Base-by-base conservation (phyloP, 2,113 vertebrate species). In the Nannobrachium achirus region DNA sequence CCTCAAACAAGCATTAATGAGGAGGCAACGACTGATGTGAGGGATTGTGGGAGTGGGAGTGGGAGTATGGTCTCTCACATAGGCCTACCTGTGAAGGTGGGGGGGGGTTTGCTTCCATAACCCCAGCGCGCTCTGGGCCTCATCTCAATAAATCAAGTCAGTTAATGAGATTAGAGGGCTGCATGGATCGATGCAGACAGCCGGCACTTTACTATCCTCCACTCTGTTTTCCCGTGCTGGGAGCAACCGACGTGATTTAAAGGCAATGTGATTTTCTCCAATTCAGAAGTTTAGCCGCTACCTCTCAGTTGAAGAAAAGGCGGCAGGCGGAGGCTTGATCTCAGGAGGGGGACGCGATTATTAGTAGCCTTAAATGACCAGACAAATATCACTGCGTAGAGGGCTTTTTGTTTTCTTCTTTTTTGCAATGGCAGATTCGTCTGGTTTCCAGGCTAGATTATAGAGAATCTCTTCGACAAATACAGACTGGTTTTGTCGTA, bases 111-210 rank as follows among this genome's bases (percentile, higher is more conserved):
- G 80, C 74, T 82, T 88, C 78, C 75, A 60, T 86, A 88, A 89
- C 88, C 84, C 86, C 82, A 84, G 69, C 52, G 78, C 63, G 69
- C 81, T 63, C 66, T 38, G 68, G 73, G 70, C 69, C 71, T 80
- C 81, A 76, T 86, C 86, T 86, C 88, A 87, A 88, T 91, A 88
- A 91, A 89, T 89, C 87, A 87, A 83, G 82, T 39, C 79, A 71
- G 80, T 89, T 91, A 92, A 92, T 92, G 89, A 90, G 87, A 90
- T 92, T 91, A 91, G 84, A 89, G 82, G 72, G 68, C 71, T 71
- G 78, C 60, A 33, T 64, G 72, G 81, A 90, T 91, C 89, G 86
- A 89, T 92, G 77, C 69, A 70, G 73, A 83, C 75, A 76, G 76
- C 67, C 77, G 50, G 62, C 73, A 48, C 78, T 74, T 62, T 66